Conservation (phyloP, 2,888 invertebrate genomes). For the Torymus tubicola region DNA sequence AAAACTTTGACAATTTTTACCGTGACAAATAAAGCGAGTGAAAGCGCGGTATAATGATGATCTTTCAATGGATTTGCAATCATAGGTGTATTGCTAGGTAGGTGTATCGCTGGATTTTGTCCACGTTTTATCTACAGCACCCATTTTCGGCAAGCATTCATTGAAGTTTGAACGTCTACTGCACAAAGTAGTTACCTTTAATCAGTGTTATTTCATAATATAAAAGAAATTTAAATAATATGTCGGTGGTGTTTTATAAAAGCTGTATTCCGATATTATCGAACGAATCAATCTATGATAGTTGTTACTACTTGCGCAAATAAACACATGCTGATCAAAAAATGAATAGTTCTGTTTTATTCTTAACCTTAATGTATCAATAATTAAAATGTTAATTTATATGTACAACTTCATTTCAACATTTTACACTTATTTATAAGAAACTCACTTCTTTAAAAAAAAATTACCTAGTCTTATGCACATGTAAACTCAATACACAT, state of each 20-base stretch:
- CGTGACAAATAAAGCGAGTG: conserved; percentile 34
- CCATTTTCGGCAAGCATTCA: conserved; percentile 69
- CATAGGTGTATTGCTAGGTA: conserved; percentile 37
- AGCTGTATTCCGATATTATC: conserved; percentile 73
- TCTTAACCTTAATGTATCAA: neutral
- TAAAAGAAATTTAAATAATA: conserved; percentile 66
- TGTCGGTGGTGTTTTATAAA: conserved; percentile 75
- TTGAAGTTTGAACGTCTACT: conserved; percentile 75
- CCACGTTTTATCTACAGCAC: conserved; percentile 73
- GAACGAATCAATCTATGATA: conserved; percentile 71
- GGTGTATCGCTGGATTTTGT: conserved; percentile 61
- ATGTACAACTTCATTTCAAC: neutral
- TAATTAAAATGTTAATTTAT: conserved; percentile 28
- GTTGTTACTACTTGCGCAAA: conserved; percentile 66
- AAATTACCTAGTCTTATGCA: neutral
- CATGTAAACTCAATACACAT: conserved; percentile 71
- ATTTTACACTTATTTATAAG: neutral
- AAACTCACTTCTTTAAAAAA: too few relatives aligned
- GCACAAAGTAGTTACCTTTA: conserved; percentile 74
- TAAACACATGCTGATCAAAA: conserved; percentile 56
- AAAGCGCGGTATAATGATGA: conserved; percentile 12
- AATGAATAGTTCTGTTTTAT: conserved; percentile 1
- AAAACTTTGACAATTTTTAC: conserved; percentile 50
- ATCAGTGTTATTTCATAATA: conserved; percentile 74
- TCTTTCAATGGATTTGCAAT: conserved; percentile 50